These are phyloP conservation scores for Thymelicus sylvestris DNA, from an alignment of 2,888 invertebrate genomes.

Conservation along the genomic window DNA sequence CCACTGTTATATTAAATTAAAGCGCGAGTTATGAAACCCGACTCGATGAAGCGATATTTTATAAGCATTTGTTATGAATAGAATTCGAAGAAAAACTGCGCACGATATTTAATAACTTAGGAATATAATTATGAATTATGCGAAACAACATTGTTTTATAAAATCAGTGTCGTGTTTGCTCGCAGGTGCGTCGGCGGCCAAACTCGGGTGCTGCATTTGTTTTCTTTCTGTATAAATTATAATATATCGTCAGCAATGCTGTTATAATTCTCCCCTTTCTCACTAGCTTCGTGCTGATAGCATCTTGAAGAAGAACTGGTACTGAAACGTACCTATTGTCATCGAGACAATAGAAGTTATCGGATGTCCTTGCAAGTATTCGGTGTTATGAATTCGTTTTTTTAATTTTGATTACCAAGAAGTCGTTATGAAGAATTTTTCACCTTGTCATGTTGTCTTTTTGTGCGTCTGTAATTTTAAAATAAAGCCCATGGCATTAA, in stretches of 20 bases:
- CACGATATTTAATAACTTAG: slow-evolving; percentile 36
- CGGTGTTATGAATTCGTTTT: not conserved
- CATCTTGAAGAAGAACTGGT: slow-evolving; percentile 12
- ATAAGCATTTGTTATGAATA: slow-evolving; percentile 35
- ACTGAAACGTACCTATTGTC: slow-evolving; percentile 11
- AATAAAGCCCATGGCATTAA: no score
- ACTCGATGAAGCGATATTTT: slow-evolving; percentile 38
- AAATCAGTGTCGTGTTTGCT: slow-evolving; percentile 18
- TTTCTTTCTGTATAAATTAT: slow-evolving; percentile 32
- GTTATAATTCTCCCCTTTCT: slow-evolving; percentile 23
- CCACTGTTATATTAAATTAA: slow-evolving; percentile 35
- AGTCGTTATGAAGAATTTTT: no score
- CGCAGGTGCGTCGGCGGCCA: slow-evolving; percentile 15
- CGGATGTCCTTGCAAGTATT: not conserved
- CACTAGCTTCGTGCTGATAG: slow-evolving; percentile 26
- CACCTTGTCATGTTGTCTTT: no score
- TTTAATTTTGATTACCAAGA: no score
- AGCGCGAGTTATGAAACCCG: slow-evolving; percentile 26
- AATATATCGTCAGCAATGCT: slow-evolving; percentile 29
- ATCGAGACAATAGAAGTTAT: slow-evolving; percentile 17
- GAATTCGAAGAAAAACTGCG: slow-evolving; percentile 27
- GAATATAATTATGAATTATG: slow-evolving; percentile 26
- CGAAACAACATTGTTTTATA: slow-evolving; percentile 30
- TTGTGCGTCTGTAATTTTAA: no score
- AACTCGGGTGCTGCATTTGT: slow-evolving; percentile 4